Evolutionary conservation across 2,797 vertebrate species (phyloP).

Genomic region (Ceryle rudis): DNA sequence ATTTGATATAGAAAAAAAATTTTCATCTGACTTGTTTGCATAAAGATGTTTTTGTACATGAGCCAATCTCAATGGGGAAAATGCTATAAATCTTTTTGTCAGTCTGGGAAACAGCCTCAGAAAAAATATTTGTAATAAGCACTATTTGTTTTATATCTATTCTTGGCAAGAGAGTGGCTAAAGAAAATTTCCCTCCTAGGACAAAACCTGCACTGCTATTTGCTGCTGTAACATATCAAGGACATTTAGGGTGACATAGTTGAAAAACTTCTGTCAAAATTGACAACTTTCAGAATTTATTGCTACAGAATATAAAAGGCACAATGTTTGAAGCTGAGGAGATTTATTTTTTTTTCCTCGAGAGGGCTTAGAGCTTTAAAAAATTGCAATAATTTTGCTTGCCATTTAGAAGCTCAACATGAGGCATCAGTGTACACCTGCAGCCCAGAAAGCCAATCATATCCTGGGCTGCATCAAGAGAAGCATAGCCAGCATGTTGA

Average conservation of each 20-base stretch:
- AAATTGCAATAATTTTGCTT: neutral
- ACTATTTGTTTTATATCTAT: slow-evolving; percentile 44
- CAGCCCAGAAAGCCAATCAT: too few relatives aligned
- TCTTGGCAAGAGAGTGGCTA: neutral
- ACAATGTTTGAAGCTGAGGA: neutral
- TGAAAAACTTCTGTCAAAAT: neutral
- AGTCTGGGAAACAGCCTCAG: slow-evolving; percentile 3
- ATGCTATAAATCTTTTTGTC: slow-evolving; percentile 8
- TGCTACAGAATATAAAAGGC: neutral
- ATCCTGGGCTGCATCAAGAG: too few relatives aligned
- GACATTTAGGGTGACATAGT: neutral
- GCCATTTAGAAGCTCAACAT: neutral
- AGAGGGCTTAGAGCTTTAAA: neutral
- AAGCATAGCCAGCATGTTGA: too few relatives aligned
- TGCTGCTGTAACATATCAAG: neutral
- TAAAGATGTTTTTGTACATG: neutral
- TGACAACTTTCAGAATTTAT: neutral
- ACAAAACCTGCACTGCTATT: neutral
- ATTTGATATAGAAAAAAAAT: neutral
- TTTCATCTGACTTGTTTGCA: neutral
- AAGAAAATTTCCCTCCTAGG: neutral
- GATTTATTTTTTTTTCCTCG: neutral
- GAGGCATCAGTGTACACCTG: too few relatives aligned
- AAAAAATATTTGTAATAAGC: slow-evolving; percentile 30
- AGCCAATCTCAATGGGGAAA: neutral